A percentile compares a stretch with the other conserved stretches of the same genome.
Evolutionary conservation across 2,797 vertebrate genomes (phyloP).

Genomic region (Sebastes oblongus): DNA sequence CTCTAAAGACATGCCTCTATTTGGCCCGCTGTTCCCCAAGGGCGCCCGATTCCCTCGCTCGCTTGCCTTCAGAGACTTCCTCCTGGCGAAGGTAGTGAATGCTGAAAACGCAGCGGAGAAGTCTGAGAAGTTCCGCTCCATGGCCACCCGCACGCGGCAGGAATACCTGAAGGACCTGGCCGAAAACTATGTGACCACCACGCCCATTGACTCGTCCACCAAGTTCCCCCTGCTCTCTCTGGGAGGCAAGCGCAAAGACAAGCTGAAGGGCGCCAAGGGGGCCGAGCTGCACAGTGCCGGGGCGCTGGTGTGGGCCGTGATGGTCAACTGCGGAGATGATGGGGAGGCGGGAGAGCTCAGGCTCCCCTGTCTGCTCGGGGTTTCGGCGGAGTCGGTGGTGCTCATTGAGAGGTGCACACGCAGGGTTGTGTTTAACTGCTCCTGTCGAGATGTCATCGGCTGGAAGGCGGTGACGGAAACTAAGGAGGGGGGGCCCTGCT

Average conservation of each 20-base stretch:
- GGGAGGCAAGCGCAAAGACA: constrained; percentile 88
- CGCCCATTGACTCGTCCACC: constrained; percentile 89
- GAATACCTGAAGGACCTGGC: constrained; percentile 93
- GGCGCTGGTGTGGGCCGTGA: constrained; percentile 87
- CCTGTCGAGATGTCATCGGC: constrained; percentile 91
- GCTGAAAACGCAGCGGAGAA: constrained; percentile 92
- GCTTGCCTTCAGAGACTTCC: constrained; percentile 87
- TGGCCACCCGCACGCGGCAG: constrained; percentile 92
- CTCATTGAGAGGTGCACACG: constrained; percentile 83
- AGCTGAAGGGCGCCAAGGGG: constrained; percentile 83
- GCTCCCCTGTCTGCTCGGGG: constrained; percentile 85
- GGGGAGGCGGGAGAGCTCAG: constrained; percentile 53
- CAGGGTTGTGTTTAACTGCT: constrained; percentile 90
- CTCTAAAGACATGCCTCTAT: constrained; percentile 92
- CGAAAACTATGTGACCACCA: constrained; percentile 89
- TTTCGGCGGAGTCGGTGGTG: constrained; percentile 89
- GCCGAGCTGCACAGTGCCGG: constrained; percentile 86
- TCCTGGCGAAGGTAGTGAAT: constrained; percentile 92
- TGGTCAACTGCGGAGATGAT: constrained; percentile 60
- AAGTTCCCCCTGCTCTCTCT: constrained; percentile 90
- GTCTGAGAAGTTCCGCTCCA: constrained; percentile 91
- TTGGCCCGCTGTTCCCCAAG: constrained; percentile 88
- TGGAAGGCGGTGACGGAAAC: constrained; percentile 85
- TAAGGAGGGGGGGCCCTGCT: constrained; percentile 79
- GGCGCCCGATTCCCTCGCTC: constrained; percentile 85